Conservation (phyloP, 2,113 vertebrate species). For the Cavia aperea region DNA sequence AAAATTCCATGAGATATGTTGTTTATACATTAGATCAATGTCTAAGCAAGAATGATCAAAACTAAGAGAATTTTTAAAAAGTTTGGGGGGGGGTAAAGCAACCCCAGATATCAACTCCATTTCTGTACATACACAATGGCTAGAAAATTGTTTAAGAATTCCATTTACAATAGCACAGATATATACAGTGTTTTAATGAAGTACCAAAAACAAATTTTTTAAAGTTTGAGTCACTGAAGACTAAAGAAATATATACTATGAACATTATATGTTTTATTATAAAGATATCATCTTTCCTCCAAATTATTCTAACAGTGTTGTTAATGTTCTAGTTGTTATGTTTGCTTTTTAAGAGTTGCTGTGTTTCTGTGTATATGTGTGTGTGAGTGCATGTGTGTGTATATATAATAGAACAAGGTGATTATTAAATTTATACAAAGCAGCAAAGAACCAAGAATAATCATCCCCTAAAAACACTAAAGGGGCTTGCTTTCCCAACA, state of each 20-base stretch:
- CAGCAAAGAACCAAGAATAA: neutral
- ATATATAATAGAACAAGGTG: neutral
- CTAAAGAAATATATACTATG: neutral
- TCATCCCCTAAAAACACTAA: neutral
- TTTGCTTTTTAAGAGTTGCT: neutral
- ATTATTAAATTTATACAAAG: neutral
- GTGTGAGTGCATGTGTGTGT: neutral
- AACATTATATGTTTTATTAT: neutral
- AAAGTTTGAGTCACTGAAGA: neutral
- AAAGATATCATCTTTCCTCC: neutral
- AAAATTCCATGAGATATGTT: neutral
- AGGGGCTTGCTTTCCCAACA: neutral
- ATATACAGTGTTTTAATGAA: neutral
- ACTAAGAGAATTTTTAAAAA: neutral
- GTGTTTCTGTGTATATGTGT: neutral
- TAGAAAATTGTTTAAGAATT: neutral
- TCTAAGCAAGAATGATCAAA: neutral
- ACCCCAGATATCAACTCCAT: neutral
- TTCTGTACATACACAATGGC: neutral
- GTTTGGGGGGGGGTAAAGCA: neutral
- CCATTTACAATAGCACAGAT: neutral
- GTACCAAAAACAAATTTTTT: neutral
- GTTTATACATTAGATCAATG: neutral
- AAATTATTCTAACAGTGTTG: neutral
- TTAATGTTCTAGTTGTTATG: neutral